phyloP scores from a whole-genome alignment of 2,113 vertebrate species.

The Saccopteryx leptura region DNA sequence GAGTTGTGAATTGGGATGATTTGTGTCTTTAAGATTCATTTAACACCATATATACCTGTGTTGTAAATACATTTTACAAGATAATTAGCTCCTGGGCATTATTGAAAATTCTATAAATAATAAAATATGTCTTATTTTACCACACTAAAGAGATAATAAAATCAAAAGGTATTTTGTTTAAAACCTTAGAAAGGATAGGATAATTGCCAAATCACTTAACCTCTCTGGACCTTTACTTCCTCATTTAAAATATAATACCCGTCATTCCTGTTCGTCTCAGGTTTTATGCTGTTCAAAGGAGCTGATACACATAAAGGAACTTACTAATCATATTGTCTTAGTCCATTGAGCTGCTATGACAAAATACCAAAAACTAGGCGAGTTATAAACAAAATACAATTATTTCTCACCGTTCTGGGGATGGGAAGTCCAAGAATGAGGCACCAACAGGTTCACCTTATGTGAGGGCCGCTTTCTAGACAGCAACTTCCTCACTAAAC shows the following conservation, averaged over 20 bases:
- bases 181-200: slow-evolving; percentile 33
- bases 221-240: not conserved
- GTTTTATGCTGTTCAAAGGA: not conserved
- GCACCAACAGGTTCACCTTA: not conserved
- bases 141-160: not conserved
- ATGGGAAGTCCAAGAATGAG: not conserved
- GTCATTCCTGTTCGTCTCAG: not conserved
- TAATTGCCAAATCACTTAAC: not conserved
- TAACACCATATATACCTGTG: not conserved
- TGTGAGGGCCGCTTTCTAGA: not conserved
- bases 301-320: not conserved
- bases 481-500: not conserved
- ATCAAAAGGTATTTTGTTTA: slow-evolving; percentile 44
- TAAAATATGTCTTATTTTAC: slow-evolving; percentile 54
- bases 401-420: not conserved
- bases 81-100: slow-evolving; percentile 52
- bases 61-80: slow-evolving; percentile 47
- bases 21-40: slow-evolving; percentile 50
- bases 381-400: not conserved
- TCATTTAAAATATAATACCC: not conserved
- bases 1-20: not conserved
- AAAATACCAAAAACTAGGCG: not conserved
- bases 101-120: slow-evolving; percentile 60
- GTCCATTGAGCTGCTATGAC: not conserved
- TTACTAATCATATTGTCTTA: not conserved